phyloP scores from a whole-genome alignment of 2,888 invertebrate genomes.

The Zygothrica quintamaculata region DNA sequence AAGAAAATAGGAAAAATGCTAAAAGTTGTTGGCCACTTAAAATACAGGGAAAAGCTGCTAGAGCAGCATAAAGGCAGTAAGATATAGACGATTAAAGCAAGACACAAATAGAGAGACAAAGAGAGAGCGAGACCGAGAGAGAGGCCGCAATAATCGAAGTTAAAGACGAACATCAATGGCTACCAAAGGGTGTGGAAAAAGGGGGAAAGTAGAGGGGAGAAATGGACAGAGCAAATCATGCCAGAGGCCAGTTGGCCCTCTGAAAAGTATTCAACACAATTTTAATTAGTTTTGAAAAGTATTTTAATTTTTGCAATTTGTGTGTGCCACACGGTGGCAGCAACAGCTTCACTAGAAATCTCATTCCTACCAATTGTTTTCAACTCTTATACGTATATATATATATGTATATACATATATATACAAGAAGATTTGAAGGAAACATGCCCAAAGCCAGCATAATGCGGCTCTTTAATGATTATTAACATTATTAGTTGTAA shows the following conservation, averaged over 20 bases:
- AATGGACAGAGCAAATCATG: slow-evolving; percentile 21
- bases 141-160: slow-evolving; percentile 69
- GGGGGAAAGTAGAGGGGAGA: no score
- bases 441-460: slow-evolving; percentile 40
- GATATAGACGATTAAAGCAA: slow-evolving; percentile 4
- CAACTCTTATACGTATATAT: no score
- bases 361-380: slow-evolving; percentile 49
- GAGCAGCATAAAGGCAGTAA: slow-evolving; percentile 4
- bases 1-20: slow-evolving; percentile 56
- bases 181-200: slow-evolving; percentile 22
- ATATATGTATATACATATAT: no score
- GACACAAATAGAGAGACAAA: background rate
- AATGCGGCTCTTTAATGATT: slow-evolving; percentile 70
- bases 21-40: slow-evolving; percentile 54
- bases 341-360: slow-evolving; percentile 42
- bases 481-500: slow-evolving; percentile 79
- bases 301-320: slow-evolving; percentile 81
- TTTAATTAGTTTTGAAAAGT: slow-evolving; percentile 78
- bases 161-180: slow-evolving; percentile 65
- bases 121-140: slow-evolving; percentile 1
- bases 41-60: slow-evolving; percentile 16
- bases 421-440: background rate
- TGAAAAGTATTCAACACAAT: slow-evolving; percentile 73
- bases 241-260: slow-evolving; percentile 31
- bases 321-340: slow-evolving; percentile 61